These are phyloP conservation scores for Pipistrellus nathusii DNA, from an alignment of 2,797 vertebrate genomes.

Conservation along the genomic window DNA sequence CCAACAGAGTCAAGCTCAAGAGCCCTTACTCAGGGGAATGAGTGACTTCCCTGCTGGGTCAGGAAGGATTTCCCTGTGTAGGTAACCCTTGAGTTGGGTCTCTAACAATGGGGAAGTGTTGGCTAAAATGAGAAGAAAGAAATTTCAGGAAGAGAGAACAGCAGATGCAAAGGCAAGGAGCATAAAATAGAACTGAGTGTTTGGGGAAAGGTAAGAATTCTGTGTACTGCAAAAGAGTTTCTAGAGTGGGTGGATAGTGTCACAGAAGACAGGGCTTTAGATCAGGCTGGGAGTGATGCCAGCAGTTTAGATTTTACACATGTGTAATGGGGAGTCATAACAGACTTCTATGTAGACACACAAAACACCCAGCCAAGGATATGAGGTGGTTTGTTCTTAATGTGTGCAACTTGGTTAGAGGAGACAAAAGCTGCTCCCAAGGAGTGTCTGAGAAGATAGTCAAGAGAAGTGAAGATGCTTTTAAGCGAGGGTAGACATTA, in stretches of 20 bases:
- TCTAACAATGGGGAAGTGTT: neutral
- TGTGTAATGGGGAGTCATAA: neutral
- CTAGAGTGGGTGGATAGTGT: no score
- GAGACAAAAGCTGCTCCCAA: neutral
- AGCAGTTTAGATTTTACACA: neutral
- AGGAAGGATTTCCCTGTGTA: neutral
- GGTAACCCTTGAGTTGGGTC: neutral
- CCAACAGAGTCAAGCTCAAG: neutral
- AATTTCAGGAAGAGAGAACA: neutral
- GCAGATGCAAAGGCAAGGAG: neutral
- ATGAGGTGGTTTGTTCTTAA: neutral
- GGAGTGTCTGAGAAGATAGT: neutral
- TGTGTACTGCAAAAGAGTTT: neutral
- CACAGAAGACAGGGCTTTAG: neutral
- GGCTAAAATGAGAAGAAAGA: neutral
- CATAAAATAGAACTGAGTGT: rapidly evolving
- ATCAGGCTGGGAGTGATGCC: neutral
- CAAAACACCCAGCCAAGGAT: neutral
- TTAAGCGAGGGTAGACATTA: neutral
- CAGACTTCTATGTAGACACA: neutral
- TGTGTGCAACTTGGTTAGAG: neutral
- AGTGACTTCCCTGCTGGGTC: neutral
- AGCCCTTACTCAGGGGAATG: neutral
- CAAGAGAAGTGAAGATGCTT: neutral
- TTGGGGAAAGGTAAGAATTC: neutral